Evolutionary conservation across 2,888 invertebrate species (phyloP).

Genomic region (Cartodere bifasciata): DNA sequence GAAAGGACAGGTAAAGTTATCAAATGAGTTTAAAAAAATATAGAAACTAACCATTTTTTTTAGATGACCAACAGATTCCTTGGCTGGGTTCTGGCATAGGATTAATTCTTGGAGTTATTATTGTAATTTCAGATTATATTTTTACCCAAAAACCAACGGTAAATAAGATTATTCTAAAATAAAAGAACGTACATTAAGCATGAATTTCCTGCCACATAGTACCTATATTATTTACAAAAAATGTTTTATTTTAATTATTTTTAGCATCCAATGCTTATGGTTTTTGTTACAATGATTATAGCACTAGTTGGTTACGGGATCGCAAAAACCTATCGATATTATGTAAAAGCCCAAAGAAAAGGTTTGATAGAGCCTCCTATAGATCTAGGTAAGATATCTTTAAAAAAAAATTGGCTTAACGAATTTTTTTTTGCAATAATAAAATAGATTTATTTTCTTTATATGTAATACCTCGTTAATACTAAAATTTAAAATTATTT

Average conservation of each 20-base stretch:
- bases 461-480: too few species aligned
- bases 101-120: slow-evolving; percentile 52
- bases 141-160: slow-evolving; percentile 54
- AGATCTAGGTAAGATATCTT: slow-evolving; percentile 31
- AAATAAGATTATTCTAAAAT: slow-evolving; percentile 25
- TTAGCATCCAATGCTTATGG: slow-evolving; percentile 62
- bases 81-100: slow-evolving; percentile 67
- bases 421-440: too few species aligned
- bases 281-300: slow-evolving; percentile 52
- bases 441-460: too few species aligned
- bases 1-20: slow-evolving; percentile 43
- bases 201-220: not conserved
- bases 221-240: not conserved
- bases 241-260: slow-evolving; percentile 21
- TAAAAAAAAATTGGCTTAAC: slow-evolving; percentile 16
- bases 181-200: not conserved
- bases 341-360: slow-evolving; percentile 39
- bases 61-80: slow-evolving; percentile 57
- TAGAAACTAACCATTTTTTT: slow-evolving; percentile 9
- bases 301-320: slow-evolving; percentile 54
- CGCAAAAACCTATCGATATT: slow-evolving; percentile 45
- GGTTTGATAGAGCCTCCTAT: slow-evolving; percentile 41
- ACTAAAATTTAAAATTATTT: too few species aligned
- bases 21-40: not conserved
- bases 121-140: slow-evolving; percentile 56